Base-by-base conservation (phyloP, 2,888 invertebrate species). In the Torymus auratus region DNA sequence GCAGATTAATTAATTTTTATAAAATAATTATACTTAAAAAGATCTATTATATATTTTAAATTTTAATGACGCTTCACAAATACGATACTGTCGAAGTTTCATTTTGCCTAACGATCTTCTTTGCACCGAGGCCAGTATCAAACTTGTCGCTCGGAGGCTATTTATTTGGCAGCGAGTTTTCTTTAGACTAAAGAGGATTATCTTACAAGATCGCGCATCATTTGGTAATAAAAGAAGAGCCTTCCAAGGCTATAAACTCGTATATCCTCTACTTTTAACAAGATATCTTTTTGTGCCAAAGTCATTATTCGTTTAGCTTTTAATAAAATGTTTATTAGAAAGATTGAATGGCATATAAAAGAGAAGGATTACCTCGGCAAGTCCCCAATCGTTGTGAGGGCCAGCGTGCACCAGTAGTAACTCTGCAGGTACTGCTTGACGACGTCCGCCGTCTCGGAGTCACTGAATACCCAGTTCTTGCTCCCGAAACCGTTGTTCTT, bases 331-430 rank as follows among this genome's bases (percentile, higher is more conserved):
- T 55, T 62, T 61, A 15, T 20, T 67, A 50, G 15, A 58, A 75
- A 67, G 12, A 75, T 52, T 75, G 17, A 20, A 75, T 15, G n/a
- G 52, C 55, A 14, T 7, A 15, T 56, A n/a, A 17, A 17, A n/a
- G 3, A 41, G 65, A 70, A 68, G 1, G 1, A 17, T 65, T 85
- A 91, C 91, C 90, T 90, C 73, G 91, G 91, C 82, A 91, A 83
- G 84, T 94, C 91, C 88, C 98, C 98, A 90, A 98, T 98, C 84
- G 98, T 98, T 78, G 98, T 98, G 85, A 99, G 93, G 87, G 98
- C 97, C 91, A 98, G 92, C 86, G 98, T 98, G 91, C 98, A 98
- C 98, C 98, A 98, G 92, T 99, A 99, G 92, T 98, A 97, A 93
- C 98, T 98, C 93, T 98, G 97, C 89, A 99, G 94, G 93, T 99